These are phyloP conservation scores for Actinopyga echinites DNA, from an alignment of 53 echinoderm and acorn worm species.

Conservation along the genomic window DNA sequence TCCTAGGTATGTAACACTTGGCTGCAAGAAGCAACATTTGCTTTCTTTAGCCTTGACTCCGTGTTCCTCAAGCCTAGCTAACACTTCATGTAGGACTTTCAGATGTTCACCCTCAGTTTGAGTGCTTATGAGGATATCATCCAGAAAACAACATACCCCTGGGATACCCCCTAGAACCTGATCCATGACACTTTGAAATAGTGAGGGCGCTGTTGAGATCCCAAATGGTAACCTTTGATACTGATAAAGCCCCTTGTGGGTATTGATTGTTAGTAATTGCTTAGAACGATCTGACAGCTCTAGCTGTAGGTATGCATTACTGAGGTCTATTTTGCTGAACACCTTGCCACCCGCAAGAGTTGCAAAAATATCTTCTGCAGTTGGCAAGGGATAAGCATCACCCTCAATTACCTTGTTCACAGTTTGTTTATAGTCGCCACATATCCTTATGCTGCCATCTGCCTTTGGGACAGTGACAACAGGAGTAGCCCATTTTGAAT, in stretches of 20 bases:
- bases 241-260: conserved; percentile 2
- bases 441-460: conserved; percentile 7
- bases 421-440: conserved; percentile 32
- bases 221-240: conserved; percentile 19
- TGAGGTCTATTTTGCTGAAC: conserved; percentile 58
- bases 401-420: conserved; percentile 24
- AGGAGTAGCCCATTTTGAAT: conserved; percentile 20
- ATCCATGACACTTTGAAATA: not conserved
- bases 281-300: conserved; percentile 7
- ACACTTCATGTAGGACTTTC: conserved; percentile 5
- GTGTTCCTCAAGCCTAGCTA: conserved; percentile 37
- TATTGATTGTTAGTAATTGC: not conserved
- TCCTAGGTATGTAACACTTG: conserved; percentile 53
- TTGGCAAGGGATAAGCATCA: conserved; percentile 28
- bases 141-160: conserved; percentile 32
- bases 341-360: conserved; percentile 32
- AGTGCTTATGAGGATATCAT: conserved; percentile 52
- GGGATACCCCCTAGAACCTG: conserved; percentile 21
- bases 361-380: conserved; percentile 52
- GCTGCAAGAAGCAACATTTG: conserved; percentile 44
- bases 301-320: conserved; percentile 59
- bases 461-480: conserved; percentile 21
- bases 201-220: not conserved
- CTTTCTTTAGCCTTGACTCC: conserved; percentile 32
- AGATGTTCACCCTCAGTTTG: conserved; percentile 14